These are phyloP conservation scores for Scopus umbretta DNA, from an alignment of 2,113 vertebrate genomes.

Conservation along the genomic window DNA sequence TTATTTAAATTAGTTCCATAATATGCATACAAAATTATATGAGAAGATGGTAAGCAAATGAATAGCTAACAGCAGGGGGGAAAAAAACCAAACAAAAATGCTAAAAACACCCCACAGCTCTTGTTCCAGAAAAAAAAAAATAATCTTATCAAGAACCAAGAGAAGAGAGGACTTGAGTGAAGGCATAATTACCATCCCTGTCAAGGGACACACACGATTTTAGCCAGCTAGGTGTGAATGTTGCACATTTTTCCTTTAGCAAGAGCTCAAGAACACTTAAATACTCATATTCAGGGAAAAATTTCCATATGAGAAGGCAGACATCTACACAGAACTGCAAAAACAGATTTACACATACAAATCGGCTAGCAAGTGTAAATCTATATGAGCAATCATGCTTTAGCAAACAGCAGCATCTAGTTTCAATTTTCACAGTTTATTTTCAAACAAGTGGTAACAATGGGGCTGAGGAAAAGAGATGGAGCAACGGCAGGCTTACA, in stretches of 20 bases:
- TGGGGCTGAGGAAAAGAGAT: neutral
- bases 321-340: neutral
- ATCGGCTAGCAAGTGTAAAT: neutral
- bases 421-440: neutral
- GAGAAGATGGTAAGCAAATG: neutral
- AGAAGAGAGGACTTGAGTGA: neutral
- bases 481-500: neutral
- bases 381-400: accelerated
- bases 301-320: neutral
- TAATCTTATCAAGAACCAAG: neutral
- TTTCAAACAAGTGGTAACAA: neutral
- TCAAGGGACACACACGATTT: neutral
- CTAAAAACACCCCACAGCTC: neutral
- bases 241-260: neutral
- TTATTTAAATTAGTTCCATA: neutral
- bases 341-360: neutral
- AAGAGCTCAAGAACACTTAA: neutral
- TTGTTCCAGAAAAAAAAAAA: neutral
- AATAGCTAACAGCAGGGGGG: neutral
- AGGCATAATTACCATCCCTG: neutral
- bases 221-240: neutral
- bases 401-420: neutral
- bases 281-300: neutral
- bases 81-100: neutral
- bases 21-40: neutral